These are phyloP conservation scores for Branchipolynoe longqiensis DNA, from an alignment of 2,888 invertebrate genomes.

Conservation along the genomic window DNA sequence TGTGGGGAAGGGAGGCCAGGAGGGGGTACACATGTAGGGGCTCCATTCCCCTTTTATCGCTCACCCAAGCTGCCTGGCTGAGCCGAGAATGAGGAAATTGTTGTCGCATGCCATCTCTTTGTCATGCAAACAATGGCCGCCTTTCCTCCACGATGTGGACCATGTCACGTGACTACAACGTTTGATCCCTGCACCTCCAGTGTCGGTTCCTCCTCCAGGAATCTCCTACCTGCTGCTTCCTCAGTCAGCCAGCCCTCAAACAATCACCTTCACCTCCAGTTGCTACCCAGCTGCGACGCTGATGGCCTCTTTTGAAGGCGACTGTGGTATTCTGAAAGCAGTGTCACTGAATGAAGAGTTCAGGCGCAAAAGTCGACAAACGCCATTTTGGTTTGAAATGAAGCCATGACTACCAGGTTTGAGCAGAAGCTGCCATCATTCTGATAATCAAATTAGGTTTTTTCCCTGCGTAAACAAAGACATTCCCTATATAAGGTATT, in stretches of 20 bases:
- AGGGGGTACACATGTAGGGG: neutral
- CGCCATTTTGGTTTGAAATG: too few relatives aligned
- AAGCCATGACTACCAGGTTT: too few relatives aligned
- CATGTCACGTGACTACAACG: slow-evolving; percentile 24
- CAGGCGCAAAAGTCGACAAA: too few relatives aligned
- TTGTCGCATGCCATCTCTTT: slow-evolving; percentile 38
- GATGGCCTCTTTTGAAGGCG: too few relatives aligned
- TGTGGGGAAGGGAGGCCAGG: too few relatives aligned
- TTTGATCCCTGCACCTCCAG: neutral
- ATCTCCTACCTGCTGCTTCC: slow-evolving; percentile 19
- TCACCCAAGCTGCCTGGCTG: neutral
- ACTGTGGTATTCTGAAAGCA: too few relatives aligned
- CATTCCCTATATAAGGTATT: too few relatives aligned
- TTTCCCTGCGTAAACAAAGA: too few relatives aligned
- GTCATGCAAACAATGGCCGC: slow-evolving; percentile 44
- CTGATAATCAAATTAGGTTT: too few relatives aligned
- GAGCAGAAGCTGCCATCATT: too few relatives aligned
- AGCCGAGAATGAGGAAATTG: neutral
- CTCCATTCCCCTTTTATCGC: neutral
- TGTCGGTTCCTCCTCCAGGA: slow-evolving; percentile 8
- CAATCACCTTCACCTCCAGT: too few relatives aligned
- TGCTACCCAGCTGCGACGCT: slow-evolving; percentile 10
- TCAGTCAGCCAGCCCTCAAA: neutral
- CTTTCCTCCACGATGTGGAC: slow-evolving; percentile 28
- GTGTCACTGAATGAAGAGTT: too few relatives aligned